Evolutionary conservation across 1,140 invertebrate species (phyloP), one percentile per base, ranked within the genome.

Genomic region (Anastatus disparis): DNA sequence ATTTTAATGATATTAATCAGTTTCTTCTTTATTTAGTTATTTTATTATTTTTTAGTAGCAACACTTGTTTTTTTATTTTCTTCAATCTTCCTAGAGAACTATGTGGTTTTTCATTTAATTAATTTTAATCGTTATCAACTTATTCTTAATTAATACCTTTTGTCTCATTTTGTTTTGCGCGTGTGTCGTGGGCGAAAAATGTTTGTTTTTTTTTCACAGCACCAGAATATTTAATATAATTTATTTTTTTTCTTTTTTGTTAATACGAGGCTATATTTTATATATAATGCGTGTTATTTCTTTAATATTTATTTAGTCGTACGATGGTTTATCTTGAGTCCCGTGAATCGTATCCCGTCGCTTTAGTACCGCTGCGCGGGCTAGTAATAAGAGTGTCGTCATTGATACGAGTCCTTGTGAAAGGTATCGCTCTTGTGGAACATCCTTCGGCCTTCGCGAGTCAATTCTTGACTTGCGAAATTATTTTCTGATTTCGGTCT

Each of bases 401-500:
- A 90, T 90, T 90, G 91, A 87, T 92, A 91, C 84, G 90, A 89
- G 75, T 90, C 88, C 81, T 89, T 90, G 81, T 90, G 89, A 81
- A 90, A 89, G 67, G 89, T 93, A 85, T 94, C 92, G 76, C 92
- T 93, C 86, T 93, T 93, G 87, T 93, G 92, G 87, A 93, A 93
- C 75, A 90, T 86, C 55, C 89, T 88, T 77, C 91, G 84, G 68
- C 87, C 86, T 82, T 88, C 87, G 81, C 84, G 78, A 79, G 84
- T 82, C 38, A 88, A 82, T 72, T 90, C 88, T 74, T 91, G 89
- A 55, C 90, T 89, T 67, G 90, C 89, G 82, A 94, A 93, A 84
- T 93, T 93, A 84, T 91, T 93, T 81, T 94, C 93, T 53, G 92
- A 93, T 82, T 94, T 94, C 75, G 93, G 93, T 73, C 93, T 88